Evolutionary conservation across 2,797 vertebrate genomes (phyloP).

Genomic region (Salarias fasciatus): DNA sequence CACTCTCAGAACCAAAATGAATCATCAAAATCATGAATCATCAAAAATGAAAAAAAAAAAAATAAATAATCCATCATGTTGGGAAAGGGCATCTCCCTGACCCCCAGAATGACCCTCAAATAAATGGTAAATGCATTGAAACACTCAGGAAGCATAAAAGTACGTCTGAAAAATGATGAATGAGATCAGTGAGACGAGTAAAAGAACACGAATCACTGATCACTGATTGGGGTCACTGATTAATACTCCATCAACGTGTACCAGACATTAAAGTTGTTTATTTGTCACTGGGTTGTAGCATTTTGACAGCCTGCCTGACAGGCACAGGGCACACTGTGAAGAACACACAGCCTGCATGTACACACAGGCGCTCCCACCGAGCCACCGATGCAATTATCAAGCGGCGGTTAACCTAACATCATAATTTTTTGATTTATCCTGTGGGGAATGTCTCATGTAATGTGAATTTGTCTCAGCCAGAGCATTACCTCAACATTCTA

Average conservation of each 20-base stretch:
- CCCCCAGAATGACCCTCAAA: no score
- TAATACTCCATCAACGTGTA: conserved; percentile 1
- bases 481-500: conserved; percentile 76
- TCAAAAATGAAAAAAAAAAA: no score
- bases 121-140: no score
- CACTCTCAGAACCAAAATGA: no score
- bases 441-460: conserved; percentile 68
- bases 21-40: no score
- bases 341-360: conserved; percentile 9
- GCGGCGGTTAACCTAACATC: conserved; percentile 62
- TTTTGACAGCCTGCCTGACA: conserved; percentile 53
- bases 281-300: conserved; percentile 44
- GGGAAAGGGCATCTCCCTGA: no score
- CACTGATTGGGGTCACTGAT: neutral
- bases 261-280: conserved; percentile 8
- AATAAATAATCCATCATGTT: no score
- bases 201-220: no score
- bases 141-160: no score
- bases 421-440: conserved; percentile 73
- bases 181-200: no score
- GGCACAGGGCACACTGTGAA: conserved; percentile 26
- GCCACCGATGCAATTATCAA: conserved; percentile 61
- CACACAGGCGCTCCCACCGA: conserved; percentile 38
- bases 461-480: conserved; percentile 68
- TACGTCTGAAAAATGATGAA: no score